Evolutionary conservation across 2,888 invertebrate species (phyloP).

Genomic region (Ennomos erosarius): DNA sequence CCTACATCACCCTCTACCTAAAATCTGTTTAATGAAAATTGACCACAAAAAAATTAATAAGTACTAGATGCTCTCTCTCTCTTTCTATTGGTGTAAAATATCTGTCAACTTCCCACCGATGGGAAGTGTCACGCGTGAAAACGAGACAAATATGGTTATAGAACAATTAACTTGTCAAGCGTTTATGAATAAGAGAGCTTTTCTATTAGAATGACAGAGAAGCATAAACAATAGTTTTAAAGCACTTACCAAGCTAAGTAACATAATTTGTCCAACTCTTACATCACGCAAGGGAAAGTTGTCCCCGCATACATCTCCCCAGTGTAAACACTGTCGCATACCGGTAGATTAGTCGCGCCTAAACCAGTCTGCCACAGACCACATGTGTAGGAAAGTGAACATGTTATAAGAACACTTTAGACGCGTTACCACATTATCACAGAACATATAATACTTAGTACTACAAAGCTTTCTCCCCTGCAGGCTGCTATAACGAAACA

Average conservation of each 20-base stretch:
- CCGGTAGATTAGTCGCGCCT: constrained; percentile 47
- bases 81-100: too few relatives aligned
- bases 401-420: constrained; percentile 62
- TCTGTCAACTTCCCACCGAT: too few relatives aligned
- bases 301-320: constrained; percentile 40
- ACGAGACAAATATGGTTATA: too few relatives aligned
- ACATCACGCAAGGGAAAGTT: constrained; percentile 39
- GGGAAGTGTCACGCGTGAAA: too few relatives aligned
- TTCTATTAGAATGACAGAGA: too few relatives aligned
- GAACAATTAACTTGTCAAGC: too few relatives aligned
- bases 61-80: too few relatives aligned
- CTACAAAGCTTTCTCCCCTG: constrained; percentile 64
- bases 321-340: constrained; percentile 31
- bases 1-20: too few relatives aligned
- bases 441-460: too few relatives aligned
- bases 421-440: constrained; percentile 45
- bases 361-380: constrained; percentile 61
- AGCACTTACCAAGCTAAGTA: constrained; percentile 13
- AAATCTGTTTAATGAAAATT: too few relatives aligned
- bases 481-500: constrained; percentile 6
- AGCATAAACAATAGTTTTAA: neutral
- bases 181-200: too few relatives aligned
- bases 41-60: too few relatives aligned
- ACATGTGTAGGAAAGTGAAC: constrained; percentile 69
- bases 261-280: constrained; percentile 25